phyloP scores from a whole-genome alignment of 2,797 vertebrate species.

The Notolabrus celidotus region DNA sequence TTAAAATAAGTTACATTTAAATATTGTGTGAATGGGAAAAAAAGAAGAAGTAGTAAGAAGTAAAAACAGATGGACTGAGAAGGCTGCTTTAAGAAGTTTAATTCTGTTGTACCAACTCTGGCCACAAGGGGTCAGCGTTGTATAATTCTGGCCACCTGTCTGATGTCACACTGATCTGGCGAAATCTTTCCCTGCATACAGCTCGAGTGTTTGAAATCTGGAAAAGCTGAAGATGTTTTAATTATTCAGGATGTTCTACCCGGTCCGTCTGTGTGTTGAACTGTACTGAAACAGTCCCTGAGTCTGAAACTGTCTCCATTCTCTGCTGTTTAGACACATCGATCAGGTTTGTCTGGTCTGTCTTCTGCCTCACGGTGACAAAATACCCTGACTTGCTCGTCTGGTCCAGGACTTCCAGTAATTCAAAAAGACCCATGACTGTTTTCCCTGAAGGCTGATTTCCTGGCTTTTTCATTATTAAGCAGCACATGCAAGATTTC shows the following conservation, averaged over 20 bases:
- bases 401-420: slow-evolving; percentile 4
- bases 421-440: background rate
- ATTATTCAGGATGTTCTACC: no score
- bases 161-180: background rate
- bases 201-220: background rate
- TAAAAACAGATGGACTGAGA: no score
- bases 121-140: slow-evolving; percentile 56
- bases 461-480: background rate
- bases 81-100: no score
- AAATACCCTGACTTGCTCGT: background rate
- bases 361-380: slow-evolving; percentile 11
- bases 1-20: no score
- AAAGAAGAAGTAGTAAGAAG: no score
- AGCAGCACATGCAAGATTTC: no score
- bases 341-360: slow-evolving; percentile 59
- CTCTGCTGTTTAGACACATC: no score
- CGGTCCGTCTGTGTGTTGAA: background rate
- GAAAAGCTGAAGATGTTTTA: no score
- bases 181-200: background rate
- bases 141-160: background rate
- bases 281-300: background rate
- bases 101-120: background rate
- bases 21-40: no score
- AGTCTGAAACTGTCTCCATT: background rate
- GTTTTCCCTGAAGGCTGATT: background rate